phyloP scores from a whole-genome alignment of 2,113 vertebrate genomes.

The Eudyptes chrysolophus region DNA sequence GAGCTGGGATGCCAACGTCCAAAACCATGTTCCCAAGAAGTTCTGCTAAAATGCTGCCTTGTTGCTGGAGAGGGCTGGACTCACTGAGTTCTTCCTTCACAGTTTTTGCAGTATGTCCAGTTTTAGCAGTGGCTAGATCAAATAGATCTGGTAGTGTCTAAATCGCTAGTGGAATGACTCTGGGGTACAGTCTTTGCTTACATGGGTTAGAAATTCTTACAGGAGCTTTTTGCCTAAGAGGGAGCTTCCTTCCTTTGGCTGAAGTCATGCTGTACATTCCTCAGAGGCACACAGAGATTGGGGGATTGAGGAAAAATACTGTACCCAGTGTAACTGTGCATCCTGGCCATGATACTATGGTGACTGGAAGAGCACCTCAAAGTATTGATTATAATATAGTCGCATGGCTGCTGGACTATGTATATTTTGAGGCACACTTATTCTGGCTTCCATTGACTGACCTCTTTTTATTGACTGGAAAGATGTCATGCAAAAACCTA shows the following conservation, averaged over 20 bases:
- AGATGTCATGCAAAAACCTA: background rate
- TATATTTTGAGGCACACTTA: background rate
- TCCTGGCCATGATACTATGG: background rate
- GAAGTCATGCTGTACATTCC: background rate
- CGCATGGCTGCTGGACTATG: background rate
- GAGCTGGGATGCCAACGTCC: background rate
- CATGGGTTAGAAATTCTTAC: background rate
- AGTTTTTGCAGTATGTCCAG: background rate
- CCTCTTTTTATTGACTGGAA: background rate
- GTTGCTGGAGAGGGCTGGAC: background rate
- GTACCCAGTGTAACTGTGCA: background rate
- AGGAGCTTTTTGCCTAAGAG: background rate
- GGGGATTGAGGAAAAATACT: background rate
- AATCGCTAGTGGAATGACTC: background rate
- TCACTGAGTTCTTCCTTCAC: background rate
- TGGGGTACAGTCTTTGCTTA: background rate
- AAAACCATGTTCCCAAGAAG: background rate
- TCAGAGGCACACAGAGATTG: background rate
- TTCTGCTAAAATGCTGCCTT: background rate
- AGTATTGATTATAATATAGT: background rate
- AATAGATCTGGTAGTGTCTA: background rate
- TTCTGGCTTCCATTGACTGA: background rate
- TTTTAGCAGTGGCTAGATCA: background rate
- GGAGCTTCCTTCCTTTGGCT: background rate
- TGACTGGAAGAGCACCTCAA: background rate